Conservation (phyloP, 1,140 invertebrate species). For the Ips nitidus region DNA sequence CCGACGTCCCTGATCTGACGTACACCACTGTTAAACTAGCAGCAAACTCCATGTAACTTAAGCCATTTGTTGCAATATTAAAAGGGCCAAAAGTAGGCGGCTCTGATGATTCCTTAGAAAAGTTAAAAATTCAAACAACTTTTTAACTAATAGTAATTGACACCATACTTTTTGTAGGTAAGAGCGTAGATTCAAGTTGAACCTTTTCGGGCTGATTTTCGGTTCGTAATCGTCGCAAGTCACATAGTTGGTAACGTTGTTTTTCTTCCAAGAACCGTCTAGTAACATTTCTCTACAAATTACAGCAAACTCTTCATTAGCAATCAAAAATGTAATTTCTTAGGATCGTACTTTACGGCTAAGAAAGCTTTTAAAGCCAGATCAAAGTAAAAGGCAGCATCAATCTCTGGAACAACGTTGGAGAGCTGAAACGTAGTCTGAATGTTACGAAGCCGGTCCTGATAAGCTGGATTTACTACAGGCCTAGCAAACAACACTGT, state of each 20-base stretch:
- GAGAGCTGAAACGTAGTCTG: constrained; percentile 65
- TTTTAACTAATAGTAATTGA: constrained; percentile 6
- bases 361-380: constrained; percentile 69
- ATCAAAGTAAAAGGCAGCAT: constrained; percentile 86
- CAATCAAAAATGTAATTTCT: not conserved
- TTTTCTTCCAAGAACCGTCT: constrained; percentile 67
- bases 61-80: constrained; percentile 61
- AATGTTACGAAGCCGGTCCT: constrained; percentile 66
- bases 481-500: constrained; percentile 69
- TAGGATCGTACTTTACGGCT: constrained; percentile 64
- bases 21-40: constrained; percentile 68
- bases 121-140: not conserved
- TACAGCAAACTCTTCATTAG: not conserved
- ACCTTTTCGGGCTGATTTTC: constrained; percentile 62
- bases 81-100: constrained; percentile 65
- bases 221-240: constrained; percentile 76
- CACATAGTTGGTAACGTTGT: constrained; percentile 64
- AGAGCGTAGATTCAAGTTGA: constrained; percentile 51
- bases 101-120: constrained; percentile 57
- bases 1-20: constrained; percentile 64
- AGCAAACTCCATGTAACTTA: constrained; percentile 72
- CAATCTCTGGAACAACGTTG: constrained; percentile 68
- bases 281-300: constrained; percentile 54
- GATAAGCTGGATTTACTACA: constrained; percentile 60
- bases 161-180: constrained; percentile 51